Conservation (phyloP, 2,888 invertebrate species). For the Rotaria macrura region DNA sequence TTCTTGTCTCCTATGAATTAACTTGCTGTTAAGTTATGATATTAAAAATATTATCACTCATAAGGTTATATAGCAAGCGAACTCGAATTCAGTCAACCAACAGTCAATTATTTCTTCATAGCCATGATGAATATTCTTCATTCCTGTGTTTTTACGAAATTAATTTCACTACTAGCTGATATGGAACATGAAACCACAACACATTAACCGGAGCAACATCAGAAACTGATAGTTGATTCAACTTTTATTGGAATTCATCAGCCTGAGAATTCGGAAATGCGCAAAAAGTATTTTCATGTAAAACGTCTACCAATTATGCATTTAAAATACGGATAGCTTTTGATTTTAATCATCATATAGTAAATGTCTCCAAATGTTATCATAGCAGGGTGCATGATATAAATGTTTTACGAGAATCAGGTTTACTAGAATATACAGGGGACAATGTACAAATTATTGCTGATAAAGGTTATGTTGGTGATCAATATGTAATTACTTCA, state of each 20-base stretch:
- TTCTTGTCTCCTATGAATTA: neutral
- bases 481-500: neutral
- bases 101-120: neutral
- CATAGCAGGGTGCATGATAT: neutral
- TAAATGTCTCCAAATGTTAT: neutral
- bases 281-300: neutral
- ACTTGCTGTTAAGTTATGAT: neutral
- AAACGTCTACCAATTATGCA: neutral
- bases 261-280: neutral
- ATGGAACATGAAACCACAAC: neutral
- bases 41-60: neutral
- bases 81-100: neutral
- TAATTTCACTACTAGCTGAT: neutral
- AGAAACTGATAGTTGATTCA: neutral
- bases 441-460: neutral
- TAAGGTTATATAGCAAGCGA: neutral
- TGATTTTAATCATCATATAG: neutral
- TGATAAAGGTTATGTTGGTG: neutral
- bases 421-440: neutral
- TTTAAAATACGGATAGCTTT: neutral
- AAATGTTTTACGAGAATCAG: neutral
- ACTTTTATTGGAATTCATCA: neutral
- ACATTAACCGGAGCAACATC: neutral
- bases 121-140: neutral
- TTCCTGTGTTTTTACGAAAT: neutral